Conservation (phyloP, 2,797 vertebrate genomes). For the Limosa lapponica region DNA sequence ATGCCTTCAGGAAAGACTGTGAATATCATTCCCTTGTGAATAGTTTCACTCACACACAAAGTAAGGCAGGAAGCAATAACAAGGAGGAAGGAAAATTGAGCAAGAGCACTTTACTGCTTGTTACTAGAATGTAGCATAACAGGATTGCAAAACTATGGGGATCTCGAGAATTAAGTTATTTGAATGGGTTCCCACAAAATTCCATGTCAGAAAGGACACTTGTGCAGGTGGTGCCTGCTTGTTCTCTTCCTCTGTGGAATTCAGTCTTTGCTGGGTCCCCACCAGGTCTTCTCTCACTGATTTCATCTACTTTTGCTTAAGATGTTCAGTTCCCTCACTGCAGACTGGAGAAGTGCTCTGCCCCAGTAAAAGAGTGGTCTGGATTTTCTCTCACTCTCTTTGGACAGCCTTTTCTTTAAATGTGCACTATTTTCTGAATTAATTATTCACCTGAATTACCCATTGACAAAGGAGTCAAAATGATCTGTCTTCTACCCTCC, state of each 20-base stretch:
- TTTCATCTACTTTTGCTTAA: neutral
- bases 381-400: neutral
- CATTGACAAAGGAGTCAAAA: neutral
- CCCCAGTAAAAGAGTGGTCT: neutral
- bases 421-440: neutral
- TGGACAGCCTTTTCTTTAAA: neutral
- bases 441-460: neutral
- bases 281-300: neutral
- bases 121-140: neutral
- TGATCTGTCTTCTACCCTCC: neutral
- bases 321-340: neutral
- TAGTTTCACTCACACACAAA: constrained; percentile 14
- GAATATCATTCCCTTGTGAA: constrained; percentile 10
- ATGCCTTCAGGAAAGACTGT: constrained; percentile 1
- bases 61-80: constrained; percentile 55
- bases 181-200: constrained; percentile 2
- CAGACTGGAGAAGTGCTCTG: neutral
- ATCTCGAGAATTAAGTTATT: constrained; percentile 16
- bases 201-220: neutral
- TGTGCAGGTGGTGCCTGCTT: neutral
- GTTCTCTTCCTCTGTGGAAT: neutral
- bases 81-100: constrained; percentile 49
- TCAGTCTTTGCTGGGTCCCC: neutral
- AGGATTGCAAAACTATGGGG: neutral
- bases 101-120: constrained; percentile 16